Evolutionary conservation across 2,888 invertebrate species (phyloP).

Genomic region (Leptothorax acervorum): DNA sequence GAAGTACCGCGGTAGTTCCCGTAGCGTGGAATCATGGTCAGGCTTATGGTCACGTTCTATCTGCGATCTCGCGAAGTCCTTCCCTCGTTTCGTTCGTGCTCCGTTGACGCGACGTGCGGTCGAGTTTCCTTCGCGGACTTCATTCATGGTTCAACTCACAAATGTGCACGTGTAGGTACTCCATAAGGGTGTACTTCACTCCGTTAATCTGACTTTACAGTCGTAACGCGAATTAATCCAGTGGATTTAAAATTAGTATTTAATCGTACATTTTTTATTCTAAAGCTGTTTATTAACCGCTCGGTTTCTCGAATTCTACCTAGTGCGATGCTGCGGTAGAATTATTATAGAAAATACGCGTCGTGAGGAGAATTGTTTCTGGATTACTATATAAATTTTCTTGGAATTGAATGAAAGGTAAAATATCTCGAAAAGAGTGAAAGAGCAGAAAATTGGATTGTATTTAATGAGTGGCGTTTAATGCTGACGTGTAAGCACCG

Average conservation of each 20-base stretch:
- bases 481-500: conserved; percentile 17
- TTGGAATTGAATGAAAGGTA: not conserved
- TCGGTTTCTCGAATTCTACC: not conserved
- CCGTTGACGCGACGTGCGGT: conserved; percentile 45
- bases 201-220: not conserved
- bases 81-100: conserved; percentile 42
- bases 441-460: conserved; percentile 6
- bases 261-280: not conserved
- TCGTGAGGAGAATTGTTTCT: not conserved
- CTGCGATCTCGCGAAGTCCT: conserved; percentile 63
- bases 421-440: not conserved
- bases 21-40: conserved; percentile 67
- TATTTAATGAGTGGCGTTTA: conserved; percentile 15
- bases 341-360: not conserved
- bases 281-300: not conserved
- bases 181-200: no score
- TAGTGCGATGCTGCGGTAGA: not conserved
- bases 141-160: conserved; percentile 16
- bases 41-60: conserved; percentile 63
- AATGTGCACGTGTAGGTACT: not conserved
- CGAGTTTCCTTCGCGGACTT: conserved; percentile 49
- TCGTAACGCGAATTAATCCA: not conserved
- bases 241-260: not conserved
- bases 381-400: not conserved
- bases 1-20: conserved; percentile 41